Conservation (phyloP, 2,888 invertebrate genomes). For the Clanis bilineata region DNA sequence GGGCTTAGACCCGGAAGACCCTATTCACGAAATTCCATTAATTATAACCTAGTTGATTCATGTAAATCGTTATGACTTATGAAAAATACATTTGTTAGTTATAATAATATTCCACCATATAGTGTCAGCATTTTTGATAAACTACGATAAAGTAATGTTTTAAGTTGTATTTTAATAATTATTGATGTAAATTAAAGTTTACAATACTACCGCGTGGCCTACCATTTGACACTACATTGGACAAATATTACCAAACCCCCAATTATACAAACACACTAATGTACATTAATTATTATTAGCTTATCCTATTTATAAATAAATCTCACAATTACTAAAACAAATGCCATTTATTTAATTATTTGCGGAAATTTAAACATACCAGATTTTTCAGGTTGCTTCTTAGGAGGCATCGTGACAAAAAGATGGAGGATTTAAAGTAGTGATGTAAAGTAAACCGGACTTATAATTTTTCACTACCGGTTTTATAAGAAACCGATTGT, state of each 20-base stretch:
- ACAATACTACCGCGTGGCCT: constrained; percentile 60
- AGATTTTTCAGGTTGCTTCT: constrained; percentile 93
- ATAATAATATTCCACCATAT: neutral
- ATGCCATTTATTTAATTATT: constrained; percentile 23
- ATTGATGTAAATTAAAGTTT: constrained; percentile 4
- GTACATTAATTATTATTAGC: neutral
- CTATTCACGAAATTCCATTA: constrained; percentile 33
- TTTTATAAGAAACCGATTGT: too few species aligned
- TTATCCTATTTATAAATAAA: neutral
- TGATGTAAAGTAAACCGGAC: neutral
- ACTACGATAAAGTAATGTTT: too few species aligned
- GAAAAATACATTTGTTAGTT: too few species aligned
- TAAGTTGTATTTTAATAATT: too few species aligned
- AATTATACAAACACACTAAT: neutral
- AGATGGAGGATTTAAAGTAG: constrained; percentile 68
- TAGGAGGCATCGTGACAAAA: constrained; percentile 90
- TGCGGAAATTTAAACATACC: constrained; percentile 82
- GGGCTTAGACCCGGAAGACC: constrained; percentile 68
- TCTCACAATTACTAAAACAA: neutral
- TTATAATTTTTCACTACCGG: too few species aligned
- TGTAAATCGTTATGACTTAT: neutral
- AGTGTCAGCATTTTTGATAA: too few species aligned
- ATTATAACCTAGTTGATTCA: constrained; percentile 45
- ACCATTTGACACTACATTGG: constrained; percentile 26
- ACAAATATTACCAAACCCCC: neutral